Conservation (phyloP, 2,113 vertebrate species). For the Dissostichus mawsoni region DNA sequence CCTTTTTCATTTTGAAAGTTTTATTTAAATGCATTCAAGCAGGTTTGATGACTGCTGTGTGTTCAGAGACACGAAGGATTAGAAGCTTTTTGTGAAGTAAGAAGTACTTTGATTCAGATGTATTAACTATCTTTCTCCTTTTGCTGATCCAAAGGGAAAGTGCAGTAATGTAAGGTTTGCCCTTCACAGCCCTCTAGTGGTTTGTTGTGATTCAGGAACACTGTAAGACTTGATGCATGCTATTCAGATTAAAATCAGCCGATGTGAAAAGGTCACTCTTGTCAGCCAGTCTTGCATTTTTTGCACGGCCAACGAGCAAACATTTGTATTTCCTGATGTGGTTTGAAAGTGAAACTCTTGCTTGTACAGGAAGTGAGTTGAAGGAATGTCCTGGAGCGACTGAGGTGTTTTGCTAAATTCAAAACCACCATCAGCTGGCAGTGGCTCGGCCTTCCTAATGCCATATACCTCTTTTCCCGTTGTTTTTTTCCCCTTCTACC, state of each 20-base stretch:
- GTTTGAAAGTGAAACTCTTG: conserved; percentile 9
- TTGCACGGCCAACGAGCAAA: neutral
- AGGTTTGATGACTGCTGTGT: neutral
- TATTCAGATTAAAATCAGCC: neutral
- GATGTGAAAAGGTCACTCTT: neutral
- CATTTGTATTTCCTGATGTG: neutral
- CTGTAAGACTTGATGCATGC: neutral
- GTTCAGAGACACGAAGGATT: neutral
- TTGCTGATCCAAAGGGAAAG: neutral
- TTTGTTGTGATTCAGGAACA: neutral
- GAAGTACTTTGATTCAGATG: too few relatives aligned
- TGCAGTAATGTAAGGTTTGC: neutral
- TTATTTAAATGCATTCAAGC: neutral
- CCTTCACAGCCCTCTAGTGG: conserved; percentile 31
- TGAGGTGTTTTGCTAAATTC: neutral
- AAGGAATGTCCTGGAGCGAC: conserved; percentile 14
- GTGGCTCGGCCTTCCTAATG: neutral
- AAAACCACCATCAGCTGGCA: conserved; percentile 8
- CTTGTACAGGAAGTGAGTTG: neutral
- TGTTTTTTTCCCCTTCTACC: neutral
- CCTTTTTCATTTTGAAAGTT: neutral
- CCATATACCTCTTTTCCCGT: conserved; percentile 1
- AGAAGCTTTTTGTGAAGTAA: too few relatives aligned
- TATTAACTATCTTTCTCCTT: neutral
- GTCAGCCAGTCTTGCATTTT: neutral